Conservation (phyloP, 1,140 invertebrate species). For the Aphis gossypii region DNA sequence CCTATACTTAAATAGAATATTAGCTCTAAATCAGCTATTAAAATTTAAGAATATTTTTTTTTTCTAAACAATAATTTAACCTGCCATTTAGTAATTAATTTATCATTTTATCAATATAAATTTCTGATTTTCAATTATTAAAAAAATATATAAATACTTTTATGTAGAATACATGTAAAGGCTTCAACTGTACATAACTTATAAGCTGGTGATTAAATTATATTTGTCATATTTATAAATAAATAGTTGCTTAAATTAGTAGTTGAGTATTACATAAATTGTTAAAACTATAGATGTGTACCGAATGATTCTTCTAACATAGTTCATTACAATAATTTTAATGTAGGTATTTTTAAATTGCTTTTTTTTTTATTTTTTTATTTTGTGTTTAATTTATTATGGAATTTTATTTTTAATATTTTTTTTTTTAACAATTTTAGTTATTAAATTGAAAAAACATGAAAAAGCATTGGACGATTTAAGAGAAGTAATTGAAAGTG, state of each 20-base stretch:
- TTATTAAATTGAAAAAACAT: constrained; percentile 23
- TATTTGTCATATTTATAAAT: too few species aligned
- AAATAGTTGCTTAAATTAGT: too few species aligned
- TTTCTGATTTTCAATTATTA: too few species aligned
- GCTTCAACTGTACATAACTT: not conserved
- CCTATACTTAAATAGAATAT: too few species aligned
- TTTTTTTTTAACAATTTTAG: not conserved
- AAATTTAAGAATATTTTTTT: too few species aligned
- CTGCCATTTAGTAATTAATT: too few species aligned
- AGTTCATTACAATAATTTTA: not conserved
- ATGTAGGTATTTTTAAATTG: too few species aligned
- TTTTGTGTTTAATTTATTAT: not conserved
- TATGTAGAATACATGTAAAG: not conserved
- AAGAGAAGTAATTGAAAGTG: constrained; percentile 51
- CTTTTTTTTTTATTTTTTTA: not conserved
- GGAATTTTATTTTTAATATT: not conserved
- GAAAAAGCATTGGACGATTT: constrained; percentile 35
- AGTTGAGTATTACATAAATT: not conserved
- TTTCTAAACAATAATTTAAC: too few species aligned
- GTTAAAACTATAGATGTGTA: not conserved
- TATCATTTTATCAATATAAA: too few species aligned
- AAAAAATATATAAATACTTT: too few species aligned
- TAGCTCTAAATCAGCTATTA: too few species aligned
- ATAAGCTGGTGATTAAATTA: too few species aligned
- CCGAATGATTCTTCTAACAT: not conserved